A percentile compares a stretch with the other conserved stretches of the same genome.
phyloP scores from a whole-genome alignment of 2,888 invertebrate species.

The Clusia tigrina region DNA sequence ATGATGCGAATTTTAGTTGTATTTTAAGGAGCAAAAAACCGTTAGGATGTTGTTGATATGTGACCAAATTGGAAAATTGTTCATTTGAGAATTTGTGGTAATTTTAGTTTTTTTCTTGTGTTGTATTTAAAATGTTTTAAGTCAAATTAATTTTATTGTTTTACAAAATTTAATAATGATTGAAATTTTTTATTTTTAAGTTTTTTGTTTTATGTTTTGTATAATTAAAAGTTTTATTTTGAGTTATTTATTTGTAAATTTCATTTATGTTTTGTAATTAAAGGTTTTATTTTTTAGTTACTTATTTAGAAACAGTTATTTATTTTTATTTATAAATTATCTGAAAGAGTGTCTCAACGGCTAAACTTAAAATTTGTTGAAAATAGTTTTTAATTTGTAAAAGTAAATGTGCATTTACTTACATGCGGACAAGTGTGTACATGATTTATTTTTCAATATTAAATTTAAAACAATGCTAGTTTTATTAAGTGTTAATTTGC shows the following conservation, averaged over 20 bases:
- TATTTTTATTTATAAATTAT: not conserved
- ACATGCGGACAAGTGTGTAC: not conserved
- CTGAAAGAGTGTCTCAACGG: conserved; percentile 58
- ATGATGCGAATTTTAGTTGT: too few species aligned
- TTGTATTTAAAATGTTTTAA: not conserved
- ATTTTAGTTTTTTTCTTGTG: conserved; percentile 1
- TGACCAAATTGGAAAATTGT: not conserved
- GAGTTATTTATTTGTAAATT: not conserved
- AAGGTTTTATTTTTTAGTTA: not conserved
- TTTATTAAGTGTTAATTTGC: conserved; percentile 21
- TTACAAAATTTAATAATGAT: conserved; percentile 21
- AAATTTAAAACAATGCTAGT: too few species aligned
- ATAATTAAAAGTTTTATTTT: not conserved
- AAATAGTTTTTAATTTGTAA: not conserved
- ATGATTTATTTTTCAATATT: too few species aligned
- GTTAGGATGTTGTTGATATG: too few species aligned
- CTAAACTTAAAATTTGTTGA: conserved; percentile 35
- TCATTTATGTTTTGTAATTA: not conserved
- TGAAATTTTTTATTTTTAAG: not conserved
- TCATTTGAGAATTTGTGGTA: conserved; percentile 3
- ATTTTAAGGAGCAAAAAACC: too few species aligned
- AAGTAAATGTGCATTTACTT: conserved; percentile 1
- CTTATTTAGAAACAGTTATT: not conserved
- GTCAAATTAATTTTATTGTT: conserved; percentile 6
- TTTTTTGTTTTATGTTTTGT: not conserved